A percentile compares a stretch with the other conserved stretches of the same genome.
Evolutionary conservation across 2,888 invertebrate species (phyloP).

Genomic region (Drosophila paranaensis): DNA sequence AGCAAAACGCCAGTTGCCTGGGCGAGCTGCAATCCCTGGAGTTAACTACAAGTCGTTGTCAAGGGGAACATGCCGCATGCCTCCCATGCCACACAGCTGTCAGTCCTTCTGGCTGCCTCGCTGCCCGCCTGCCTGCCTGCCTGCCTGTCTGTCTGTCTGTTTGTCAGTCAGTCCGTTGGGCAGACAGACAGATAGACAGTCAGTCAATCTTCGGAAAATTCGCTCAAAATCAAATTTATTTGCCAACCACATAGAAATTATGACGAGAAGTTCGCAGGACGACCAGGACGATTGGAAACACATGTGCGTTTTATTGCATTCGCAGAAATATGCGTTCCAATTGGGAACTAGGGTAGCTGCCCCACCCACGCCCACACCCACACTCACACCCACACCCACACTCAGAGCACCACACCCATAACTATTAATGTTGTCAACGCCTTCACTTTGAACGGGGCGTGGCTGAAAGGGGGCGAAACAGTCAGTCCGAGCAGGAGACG

Average conservation of each 20-base stretch:
- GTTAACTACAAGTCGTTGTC: conserved; percentile 41
- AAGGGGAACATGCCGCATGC: conserved; percentile 2
- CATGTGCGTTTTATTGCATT: conserved; percentile 77
- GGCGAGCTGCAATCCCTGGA: conserved; percentile 31
- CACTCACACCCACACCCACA: conserved; percentile 40
- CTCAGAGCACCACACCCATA: conserved; percentile 39
- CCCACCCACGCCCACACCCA: conserved; percentile 19
- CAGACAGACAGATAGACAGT: conserved; percentile 38
- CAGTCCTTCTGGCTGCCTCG: conserved; percentile 8
- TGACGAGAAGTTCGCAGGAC: conserved; percentile 38
- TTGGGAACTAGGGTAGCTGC: conserved; percentile 29
- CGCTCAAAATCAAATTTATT: conserved; percentile 78
- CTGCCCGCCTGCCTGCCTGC: background rate
- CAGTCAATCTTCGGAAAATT: conserved; percentile 65
- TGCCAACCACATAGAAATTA: conserved; percentile 76
- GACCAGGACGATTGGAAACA: conserved; percentile 56
- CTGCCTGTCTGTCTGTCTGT: conserved; percentile 19
- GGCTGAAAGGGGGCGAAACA: background rate
- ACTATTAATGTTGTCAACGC: conserved; percentile 75
- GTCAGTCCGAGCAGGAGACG: too few relatives aligned
- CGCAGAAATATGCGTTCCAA: conserved; percentile 64
- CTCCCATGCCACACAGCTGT: conserved; percentile 10
- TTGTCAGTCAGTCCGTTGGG: conserved; percentile 33
- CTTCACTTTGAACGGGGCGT: conserved; percentile 26
- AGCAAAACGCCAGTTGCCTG: conserved; percentile 43